Percentiles rank a stretch among this genome's conserved stretches.
phyloP scores from a whole-genome alignment of 1,140 invertebrate genomes.

The Radopholus similis region DNA sequence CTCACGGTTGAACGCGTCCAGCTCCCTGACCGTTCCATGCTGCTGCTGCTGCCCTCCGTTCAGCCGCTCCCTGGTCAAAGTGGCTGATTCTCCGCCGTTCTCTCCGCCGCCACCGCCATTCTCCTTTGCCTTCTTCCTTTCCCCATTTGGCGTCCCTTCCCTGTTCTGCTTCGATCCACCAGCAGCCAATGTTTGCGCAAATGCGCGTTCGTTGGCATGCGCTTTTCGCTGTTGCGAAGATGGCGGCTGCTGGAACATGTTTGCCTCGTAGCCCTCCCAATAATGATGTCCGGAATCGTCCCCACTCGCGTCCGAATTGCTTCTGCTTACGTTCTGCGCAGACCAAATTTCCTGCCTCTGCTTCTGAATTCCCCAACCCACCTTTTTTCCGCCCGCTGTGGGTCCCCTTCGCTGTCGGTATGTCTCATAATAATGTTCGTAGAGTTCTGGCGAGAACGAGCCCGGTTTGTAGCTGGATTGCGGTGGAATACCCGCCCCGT shows the following conservation, averaged over 20 bases:
- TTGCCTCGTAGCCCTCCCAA: slow-evolving; percentile 56
- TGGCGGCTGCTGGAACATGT: slow-evolving; percentile 49
- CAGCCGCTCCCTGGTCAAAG: background rate
- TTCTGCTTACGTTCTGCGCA: slow-evolving; percentile 32
- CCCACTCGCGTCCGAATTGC: slow-evolving; percentile 37
- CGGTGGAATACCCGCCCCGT: slow-evolving; percentile 29
- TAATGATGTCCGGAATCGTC: slow-evolving; percentile 34
- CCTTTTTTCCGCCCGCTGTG: slow-evolving; percentile 6
- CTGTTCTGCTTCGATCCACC: background rate
- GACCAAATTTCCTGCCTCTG: background rate
- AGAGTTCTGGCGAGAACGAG: slow-evolving; percentile 50
- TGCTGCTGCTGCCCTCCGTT: background rate
- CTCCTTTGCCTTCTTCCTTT: slow-evolving; percentile 10
- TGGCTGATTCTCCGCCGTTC: background rate
- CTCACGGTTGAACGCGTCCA: background rate
- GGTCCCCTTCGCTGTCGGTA: slow-evolving; percentile 26
- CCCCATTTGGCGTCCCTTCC: slow-evolving; percentile 28
- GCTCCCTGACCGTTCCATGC: background rate
- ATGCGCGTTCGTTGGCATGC: slow-evolving; percentile 45
- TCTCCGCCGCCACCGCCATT: background rate
- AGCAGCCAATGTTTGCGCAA: slow-evolving; percentile 30
- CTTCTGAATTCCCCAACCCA: background rate
- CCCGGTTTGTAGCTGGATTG: slow-evolving; percentile 52
- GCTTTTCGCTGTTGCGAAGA: slow-evolving; percentile 46
- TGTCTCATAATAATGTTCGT: slow-evolving; percentile 57